A percentile compares a stretch with the other conserved stretches of the same genome.
These are phyloP conservation scores for Mallotus villosus DNA, from an alignment of 2,797 vertebrate genomes.

Conservation along the genomic window DNA sequence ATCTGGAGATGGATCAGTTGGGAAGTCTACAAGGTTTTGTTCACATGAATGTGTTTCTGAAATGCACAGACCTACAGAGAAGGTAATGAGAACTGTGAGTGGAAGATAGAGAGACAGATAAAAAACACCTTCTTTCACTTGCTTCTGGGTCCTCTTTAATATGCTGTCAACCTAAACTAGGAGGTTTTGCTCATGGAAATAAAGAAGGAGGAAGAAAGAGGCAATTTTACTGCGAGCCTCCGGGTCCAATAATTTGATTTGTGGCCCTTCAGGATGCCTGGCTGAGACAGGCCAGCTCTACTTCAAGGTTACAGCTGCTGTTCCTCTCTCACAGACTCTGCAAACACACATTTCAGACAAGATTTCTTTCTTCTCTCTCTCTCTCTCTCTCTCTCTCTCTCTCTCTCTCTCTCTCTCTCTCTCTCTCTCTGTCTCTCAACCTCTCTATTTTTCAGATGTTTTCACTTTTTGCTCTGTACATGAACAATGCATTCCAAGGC, in stretches of 20 bases:
- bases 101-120: conserved; percentile 51
- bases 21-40: conserved; percentile 41
- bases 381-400: neutral
- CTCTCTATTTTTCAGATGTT: too few species aligned
- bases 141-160: conserved; percentile 58
- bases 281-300: conserved; percentile 17
- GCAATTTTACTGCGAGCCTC: conserved; percentile 66
- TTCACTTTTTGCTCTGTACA: neutral
- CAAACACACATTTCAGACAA: conserved; percentile 20
- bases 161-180: conserved; percentile 68
- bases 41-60: conserved; percentile 55
- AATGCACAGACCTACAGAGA: conserved; percentile 42
- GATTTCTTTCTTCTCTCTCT: neutral
- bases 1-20: conserved; percentile 50
- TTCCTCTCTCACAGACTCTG: conserved; percentile 63
- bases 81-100: conserved; percentile 42
- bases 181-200: conserved; percentile 68
- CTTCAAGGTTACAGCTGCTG: conserved; percentile 72
- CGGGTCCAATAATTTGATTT: conserved; percentile 68
- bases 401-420: too few species aligned
- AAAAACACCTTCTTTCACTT: conserved; percentile 43
- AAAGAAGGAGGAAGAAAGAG: conserved; percentile 59
- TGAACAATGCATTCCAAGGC: neutral
- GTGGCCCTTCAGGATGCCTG: conserved; percentile 62
- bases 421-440: too few species aligned